phyloP scores from a whole-genome alignment of 2,113 vertebrate species.

The Tautogolabrus adspersus region DNA sequence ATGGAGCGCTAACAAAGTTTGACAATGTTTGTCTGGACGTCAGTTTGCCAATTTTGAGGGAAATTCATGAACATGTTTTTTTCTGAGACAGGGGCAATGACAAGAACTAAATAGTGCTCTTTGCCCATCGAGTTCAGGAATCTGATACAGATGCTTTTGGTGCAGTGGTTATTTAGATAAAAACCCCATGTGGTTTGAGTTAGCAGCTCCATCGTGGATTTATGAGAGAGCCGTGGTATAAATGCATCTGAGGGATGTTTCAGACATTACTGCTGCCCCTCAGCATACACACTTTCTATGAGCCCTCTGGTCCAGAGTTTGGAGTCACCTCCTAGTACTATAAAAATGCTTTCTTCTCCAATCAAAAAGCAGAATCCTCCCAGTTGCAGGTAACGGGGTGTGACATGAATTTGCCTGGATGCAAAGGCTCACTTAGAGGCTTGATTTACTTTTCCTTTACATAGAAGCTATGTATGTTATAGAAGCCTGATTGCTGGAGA shows the following conservation, averaged over 20 bases:
- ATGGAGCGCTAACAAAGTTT: constrained; percentile 78
- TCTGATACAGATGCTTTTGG: constrained; percentile 66
- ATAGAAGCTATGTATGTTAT: constrained; percentile 37
- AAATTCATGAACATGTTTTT: constrained; percentile 75
- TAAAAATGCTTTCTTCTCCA: constrained; percentile 37
- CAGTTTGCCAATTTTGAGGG: constrained; percentile 70
- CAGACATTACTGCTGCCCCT: constrained; percentile 31
- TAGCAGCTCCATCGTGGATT: constrained; percentile 78
- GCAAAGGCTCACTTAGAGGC: constrained; percentile 42
- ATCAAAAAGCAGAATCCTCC: constrained; percentile 39
- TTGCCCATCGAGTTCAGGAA: constrained; percentile 66
- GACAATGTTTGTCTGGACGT: constrained; percentile 81
- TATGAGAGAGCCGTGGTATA: constrained; percentile 70
- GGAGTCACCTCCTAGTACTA: constrained; percentile 20
- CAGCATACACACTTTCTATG: constrained; percentile 11
- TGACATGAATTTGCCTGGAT: constrained; percentile 68
- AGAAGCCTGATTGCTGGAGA: constrained; percentile 47
- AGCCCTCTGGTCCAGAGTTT: constrained; percentile 30
- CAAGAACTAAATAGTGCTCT: constrained; percentile 66
- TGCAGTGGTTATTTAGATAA: constrained; percentile 81
- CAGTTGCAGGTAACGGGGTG: constrained; percentile 53
- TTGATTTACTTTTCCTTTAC: constrained; percentile 57
- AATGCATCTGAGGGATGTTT: constrained; percentile 73
- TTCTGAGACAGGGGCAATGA: constrained; percentile 62
- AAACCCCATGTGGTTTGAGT: constrained; percentile 81